Conservation (phyloP, 37 sponge, comb jelly and placozoan genomes). For the Beroe ovata region DNA sequence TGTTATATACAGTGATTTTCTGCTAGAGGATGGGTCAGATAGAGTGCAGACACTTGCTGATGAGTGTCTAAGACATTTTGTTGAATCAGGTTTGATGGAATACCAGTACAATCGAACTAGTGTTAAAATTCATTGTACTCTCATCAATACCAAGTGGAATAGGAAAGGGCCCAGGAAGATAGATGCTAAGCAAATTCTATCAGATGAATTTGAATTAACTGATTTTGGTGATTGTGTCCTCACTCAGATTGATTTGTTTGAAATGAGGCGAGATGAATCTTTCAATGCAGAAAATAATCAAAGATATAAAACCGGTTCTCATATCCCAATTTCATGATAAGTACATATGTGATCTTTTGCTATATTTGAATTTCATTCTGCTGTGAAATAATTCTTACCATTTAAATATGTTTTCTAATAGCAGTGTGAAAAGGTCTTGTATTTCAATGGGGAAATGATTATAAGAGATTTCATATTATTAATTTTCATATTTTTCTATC, state of each 20-base stretch:
- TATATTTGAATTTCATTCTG: too few relatives aligned
- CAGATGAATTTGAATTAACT: conserved; percentile 1
- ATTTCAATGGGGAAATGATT: too few relatives aligned
- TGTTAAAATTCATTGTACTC: conserved; percentile 40
- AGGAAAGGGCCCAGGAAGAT: neutral
- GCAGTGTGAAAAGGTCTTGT: too few relatives aligned
- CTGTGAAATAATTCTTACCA: too few relatives aligned
- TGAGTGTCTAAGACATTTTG: conserved; percentile 20
- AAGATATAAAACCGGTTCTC: neutral
- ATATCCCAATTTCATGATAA: neutral
- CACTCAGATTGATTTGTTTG: neutral
- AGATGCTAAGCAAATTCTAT: conserved; percentile 30
- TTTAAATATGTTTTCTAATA: too few relatives aligned
- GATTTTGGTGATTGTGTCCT: conserved; percentile 38
- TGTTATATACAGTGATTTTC: conserved; percentile 80
- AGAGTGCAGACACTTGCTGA: conserved; percentile 66
- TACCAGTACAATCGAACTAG: neutral
- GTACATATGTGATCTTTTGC: too few relatives aligned
- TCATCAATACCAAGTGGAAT: conserved; percentile 49
- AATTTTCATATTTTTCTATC: too few relatives aligned
- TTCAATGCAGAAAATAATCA: neutral
- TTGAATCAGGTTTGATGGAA: conserved; percentile 11
- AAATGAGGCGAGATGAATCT: neutral
- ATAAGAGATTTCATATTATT: too few relatives aligned
- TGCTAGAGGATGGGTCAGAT: conserved; percentile 68